Conservation (phyloP, 64 coral and sea anemone species). For the Montipora efflorescens region DNA sequence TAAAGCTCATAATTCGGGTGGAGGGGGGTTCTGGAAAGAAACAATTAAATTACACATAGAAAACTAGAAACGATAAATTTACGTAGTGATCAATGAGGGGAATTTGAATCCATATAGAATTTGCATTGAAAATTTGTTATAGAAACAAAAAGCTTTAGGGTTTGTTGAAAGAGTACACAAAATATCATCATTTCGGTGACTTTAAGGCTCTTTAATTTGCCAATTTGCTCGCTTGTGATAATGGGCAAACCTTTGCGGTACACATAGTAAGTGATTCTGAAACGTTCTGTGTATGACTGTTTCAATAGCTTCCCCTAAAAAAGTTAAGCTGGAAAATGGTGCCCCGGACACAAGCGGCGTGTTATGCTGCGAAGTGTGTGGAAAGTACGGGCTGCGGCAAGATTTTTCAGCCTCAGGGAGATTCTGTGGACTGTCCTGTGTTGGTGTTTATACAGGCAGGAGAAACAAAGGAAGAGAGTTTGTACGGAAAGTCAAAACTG, state of each 20-base stretch:
- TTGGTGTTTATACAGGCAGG: conserved; percentile 93
- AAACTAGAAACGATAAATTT: too few relatives aligned
- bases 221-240: too few relatives aligned
- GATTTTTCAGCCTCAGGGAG: conserved; percentile 91
- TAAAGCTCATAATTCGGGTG: too few relatives aligned
- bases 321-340: not conserved
- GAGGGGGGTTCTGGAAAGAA: too few relatives aligned
- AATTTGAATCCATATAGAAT: too few relatives aligned
- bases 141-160: too few relatives aligned
- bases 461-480: conserved; percentile 95
- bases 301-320: conserved; percentile 24
- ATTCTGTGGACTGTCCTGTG: conserved; percentile 93
- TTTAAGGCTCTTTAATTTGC: too few relatives aligned
- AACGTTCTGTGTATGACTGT: not conserved
- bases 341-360: conserved; percentile 59
- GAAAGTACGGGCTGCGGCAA: conserved; percentile 92
- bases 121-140: too few relatives aligned
- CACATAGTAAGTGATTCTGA: not conserved
- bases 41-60: too few relatives aligned
- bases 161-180: too few relatives aligned
- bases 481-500: conserved; percentile 87
- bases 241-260: not conserved
- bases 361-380: conserved; percentile 96
- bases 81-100: too few relatives aligned
- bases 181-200: too few relatives aligned